Conservation (phyloP, 2,113 vertebrate species). For the Calidris pugnax region DNA sequence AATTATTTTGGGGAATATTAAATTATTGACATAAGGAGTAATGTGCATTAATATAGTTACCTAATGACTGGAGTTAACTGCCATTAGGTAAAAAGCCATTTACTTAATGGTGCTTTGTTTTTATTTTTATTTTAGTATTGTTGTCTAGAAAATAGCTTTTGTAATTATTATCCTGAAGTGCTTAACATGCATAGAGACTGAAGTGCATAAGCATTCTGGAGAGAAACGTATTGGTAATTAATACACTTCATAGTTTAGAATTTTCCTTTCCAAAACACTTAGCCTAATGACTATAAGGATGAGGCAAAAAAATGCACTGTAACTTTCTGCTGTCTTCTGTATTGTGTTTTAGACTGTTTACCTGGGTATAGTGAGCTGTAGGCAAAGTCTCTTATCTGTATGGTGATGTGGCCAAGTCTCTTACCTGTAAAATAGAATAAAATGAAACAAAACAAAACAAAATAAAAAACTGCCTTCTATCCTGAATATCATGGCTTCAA, state of each 20-base stretch:
- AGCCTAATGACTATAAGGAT: conserved; percentile 6
- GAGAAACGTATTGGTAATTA: background rate
- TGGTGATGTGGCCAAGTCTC: background rate
- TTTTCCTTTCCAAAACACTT: background rate
- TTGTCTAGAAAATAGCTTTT: conserved; percentile 54
- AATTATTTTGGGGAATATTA: conserved; percentile 56
- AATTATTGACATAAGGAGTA: conserved; percentile 56
- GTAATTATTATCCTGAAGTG: conserved; percentile 13
- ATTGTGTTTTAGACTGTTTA: background rate
- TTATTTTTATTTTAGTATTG: conserved; percentile 36
- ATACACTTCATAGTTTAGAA: background rate
- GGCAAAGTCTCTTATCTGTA: background rate
- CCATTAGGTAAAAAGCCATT: conserved; percentile 60
- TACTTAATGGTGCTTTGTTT: conserved; percentile 58
- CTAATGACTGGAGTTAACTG: conserved; percentile 47
- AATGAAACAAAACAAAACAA: background rate
- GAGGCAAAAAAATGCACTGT: background rate
- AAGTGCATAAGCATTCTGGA: background rate
- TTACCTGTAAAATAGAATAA: background rate
- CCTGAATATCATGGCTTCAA: background rate
- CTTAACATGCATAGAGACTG: background rate
- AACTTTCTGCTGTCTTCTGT: background rate
- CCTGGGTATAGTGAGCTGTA: background rate
- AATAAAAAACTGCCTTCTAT: background rate
- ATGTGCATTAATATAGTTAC: conserved; percentile 41